Conservation (phyloP, 2,888 invertebrate species). For the Macropis europaea region DNA sequence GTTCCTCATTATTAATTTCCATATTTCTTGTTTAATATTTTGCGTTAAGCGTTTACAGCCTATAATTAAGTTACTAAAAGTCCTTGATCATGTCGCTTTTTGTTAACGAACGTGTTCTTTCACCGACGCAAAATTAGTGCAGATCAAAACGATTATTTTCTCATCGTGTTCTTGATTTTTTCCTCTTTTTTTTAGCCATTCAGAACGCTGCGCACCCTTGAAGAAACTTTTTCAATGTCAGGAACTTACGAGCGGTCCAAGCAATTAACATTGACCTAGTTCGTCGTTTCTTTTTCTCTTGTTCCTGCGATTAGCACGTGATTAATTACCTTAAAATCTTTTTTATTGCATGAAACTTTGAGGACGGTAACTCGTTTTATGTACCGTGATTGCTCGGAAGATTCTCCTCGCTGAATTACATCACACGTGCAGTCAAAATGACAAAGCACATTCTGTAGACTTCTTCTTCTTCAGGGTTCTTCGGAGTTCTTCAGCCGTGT, state of each 20-base stretch:
- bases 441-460: conserved; percentile 7
- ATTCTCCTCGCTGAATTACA: not conserved
- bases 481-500: not conserved
- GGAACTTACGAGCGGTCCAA: not conserved
- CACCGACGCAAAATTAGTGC: not conserved
- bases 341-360: not conserved
- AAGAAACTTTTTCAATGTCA: not conserved
- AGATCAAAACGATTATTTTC: not conserved
- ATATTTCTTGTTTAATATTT: too few relatives aligned
- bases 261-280: conserved; percentile 8
- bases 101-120: too few relatives aligned
- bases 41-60: too few relatives aligned
- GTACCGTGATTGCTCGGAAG: not conserved
- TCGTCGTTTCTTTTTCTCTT: not conserved
- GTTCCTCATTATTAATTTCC: too few relatives aligned
- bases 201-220: not conserved
- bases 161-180: not conserved
- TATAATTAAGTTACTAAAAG: too few relatives aligned
- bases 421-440: not conserved
- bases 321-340: not conserved
- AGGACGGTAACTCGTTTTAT: not conserved
- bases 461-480: too few relatives aligned
- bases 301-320: not conserved
- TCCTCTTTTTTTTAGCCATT: not conserved
- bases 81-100: too few relatives aligned